phyloP scores from a whole-genome alignment of 1,140 invertebrate species.

The Pantala flavescens region DNA sequence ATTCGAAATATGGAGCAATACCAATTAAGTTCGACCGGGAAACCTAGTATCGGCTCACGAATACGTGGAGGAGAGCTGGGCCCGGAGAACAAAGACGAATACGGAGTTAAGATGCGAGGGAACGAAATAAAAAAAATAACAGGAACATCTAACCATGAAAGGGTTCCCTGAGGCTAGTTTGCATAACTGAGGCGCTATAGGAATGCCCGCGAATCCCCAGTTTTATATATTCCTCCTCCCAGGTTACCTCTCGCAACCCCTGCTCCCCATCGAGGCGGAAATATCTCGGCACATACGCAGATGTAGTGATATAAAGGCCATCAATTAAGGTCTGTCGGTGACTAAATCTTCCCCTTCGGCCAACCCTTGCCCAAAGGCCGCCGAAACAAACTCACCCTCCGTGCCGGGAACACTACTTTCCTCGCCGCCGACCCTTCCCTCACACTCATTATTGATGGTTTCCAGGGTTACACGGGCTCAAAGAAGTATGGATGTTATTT shows the following conservation, averaged over 20 bases:
- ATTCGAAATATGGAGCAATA: too few relatives aligned
- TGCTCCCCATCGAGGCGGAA: neutral
- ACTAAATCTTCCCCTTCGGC: neutral
- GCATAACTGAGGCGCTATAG: neutral
- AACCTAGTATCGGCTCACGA: too few relatives aligned
- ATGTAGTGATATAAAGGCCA: constrained; percentile 9
- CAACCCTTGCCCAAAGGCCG: neutral
- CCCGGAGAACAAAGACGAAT: too few relatives aligned
- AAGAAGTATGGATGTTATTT: constrained; percentile 10
- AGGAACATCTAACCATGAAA: too few relatives aligned
- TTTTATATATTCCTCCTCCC: neutral
- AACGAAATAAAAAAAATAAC: too few relatives aligned
- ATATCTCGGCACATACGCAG: neutral
- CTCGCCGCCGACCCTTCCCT: neutral
- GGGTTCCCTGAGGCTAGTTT: neutral
- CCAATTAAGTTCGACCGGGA: too few relatives aligned
- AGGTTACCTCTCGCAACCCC: neutral
- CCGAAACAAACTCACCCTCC: neutral
- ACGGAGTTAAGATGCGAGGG: too few relatives aligned
- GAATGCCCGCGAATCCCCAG: neutral
- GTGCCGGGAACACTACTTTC: neutral
- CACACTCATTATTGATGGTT: constrained; percentile 4
- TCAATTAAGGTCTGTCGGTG: neutral
- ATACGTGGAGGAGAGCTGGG: too few relatives aligned
- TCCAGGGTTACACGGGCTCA: constrained; percentile 2